Base-by-base conservation (phyloP, 2,113 vertebrate species). In the Eulemur macaco region DNA sequence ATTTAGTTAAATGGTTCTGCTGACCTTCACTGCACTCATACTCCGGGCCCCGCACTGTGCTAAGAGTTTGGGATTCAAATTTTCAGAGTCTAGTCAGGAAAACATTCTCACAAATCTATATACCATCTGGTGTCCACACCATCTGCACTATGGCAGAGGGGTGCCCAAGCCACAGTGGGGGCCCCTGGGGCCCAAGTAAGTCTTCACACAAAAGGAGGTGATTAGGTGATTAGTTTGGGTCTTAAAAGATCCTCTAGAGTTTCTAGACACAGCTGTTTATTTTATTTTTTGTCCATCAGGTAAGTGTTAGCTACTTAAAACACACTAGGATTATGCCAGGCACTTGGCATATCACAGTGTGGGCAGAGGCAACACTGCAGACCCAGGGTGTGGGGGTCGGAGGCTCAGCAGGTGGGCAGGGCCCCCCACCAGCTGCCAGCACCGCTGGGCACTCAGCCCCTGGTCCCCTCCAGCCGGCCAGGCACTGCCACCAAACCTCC, bases 21-120 rank as follows among this genome's bases (percentile, higher is more conserved):
- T 45, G 34, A 39, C 1, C 17, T 58, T 84, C 15, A 20, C 29
- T 11, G 15, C 0, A 1, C 27, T 39, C 3, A 5, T 0, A 2
- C 7, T 8, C 34, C 37, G 45, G 73, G 4, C 58, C 50, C 14
- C 1, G 15, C 20, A 9, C 20, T 17, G 0, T 63, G 31, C 13
- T 23, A 47, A 60, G 47, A 39, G 3, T 13, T 68, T 17, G 27
- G 8, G 27, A 52, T 54, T 52, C 52, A 68, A 50, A 15, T 23
- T 15, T 54, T 66, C 54, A 52, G 39, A 42, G 17, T 52, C 68
- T 69, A 31, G 21, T 18, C 6, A 11, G 47, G 37, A 47, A 86
- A 71, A 31, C 29, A 20, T 5, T 45, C 47, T 37, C 13, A 58
- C 23, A 31, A 63, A 56, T 82, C 31, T 10, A 25, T 47, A 3